Conservation (phyloP, 2,797 vertebrate species). For the Tenualosa thibaudeaui region DNA sequence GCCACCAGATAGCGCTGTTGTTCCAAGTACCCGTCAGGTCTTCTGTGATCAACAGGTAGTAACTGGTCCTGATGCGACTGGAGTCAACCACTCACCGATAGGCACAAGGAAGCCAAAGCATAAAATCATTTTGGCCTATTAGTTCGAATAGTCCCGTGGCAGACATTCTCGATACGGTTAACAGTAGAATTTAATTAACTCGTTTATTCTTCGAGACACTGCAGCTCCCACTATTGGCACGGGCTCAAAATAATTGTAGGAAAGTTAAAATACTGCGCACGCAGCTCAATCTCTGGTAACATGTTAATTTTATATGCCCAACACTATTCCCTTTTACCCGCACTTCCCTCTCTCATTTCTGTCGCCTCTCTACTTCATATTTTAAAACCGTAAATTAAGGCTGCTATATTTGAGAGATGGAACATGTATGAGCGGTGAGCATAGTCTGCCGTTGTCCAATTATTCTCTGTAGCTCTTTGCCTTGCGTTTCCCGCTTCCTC, state of each 20-base stretch:
- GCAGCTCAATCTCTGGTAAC: neutral
- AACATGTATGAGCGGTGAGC: neutral
- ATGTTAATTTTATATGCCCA: neutral
- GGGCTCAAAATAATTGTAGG: neutral
- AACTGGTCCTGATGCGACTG: constrained; percentile 8
- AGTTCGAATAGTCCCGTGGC: neutral
- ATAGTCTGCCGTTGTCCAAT: constrained; percentile 13
- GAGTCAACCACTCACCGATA: neutral
- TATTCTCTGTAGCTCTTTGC: neutral
- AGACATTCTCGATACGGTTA: neutral
- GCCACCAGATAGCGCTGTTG: constrained; percentile 72
- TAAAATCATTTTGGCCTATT: neutral
- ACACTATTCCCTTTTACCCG: neutral
- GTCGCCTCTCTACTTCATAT: neutral
- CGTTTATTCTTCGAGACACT: neutral
- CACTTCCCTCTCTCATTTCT: neutral
- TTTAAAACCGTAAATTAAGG: constrained; percentile 12
- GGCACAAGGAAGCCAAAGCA: neutral
- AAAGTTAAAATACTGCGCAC: neutral
- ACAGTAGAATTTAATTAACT: constrained; percentile 9
- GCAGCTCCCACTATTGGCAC: neutral
- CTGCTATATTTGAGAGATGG: neutral
- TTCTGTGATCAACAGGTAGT: constrained; percentile 67
- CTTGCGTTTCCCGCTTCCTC: constrained; percentile 13
- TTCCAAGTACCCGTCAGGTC: constrained; percentile 45